phyloP scores from a whole-genome alignment of 2,113 vertebrate genomes.

The Accipiter cooperii region DNA sequence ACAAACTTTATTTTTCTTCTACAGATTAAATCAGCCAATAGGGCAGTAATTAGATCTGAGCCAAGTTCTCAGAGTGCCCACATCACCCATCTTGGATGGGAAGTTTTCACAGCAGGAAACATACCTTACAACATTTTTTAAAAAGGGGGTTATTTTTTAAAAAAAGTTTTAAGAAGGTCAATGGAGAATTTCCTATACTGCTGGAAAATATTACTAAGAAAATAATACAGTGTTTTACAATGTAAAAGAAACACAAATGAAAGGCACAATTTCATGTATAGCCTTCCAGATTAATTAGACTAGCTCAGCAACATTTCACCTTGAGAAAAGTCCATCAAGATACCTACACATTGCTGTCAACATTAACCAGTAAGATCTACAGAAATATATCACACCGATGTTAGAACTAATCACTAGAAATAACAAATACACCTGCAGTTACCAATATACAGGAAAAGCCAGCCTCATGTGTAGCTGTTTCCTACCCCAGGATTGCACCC shows the following conservation, averaged over 20 bases:
- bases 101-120: neutral
- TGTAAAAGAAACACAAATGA: neutral
- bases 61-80: neutral
- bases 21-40: neutral
- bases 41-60: neutral
- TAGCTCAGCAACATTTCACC: neutral
- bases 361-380: neutral
- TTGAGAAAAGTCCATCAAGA: neutral
- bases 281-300: neutral
- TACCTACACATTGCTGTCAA: neutral
- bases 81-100: neutral
- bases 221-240: neutral
- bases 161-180: neutral
- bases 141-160: neutral
- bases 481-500: neutral
- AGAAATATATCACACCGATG: accelerated
- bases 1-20: neutral
- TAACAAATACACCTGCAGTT: neutral
- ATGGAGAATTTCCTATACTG: neutral
- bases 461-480: neutral
- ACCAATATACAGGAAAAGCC: neutral
- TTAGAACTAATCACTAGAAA: neutral
- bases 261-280: neutral
- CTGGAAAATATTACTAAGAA: neutral
- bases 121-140: neutral